Percentiles rank a stretch among this genome's conserved stretches.
These are phyloP conservation scores for Protaetia brevitarsis DNA, from an alignment of 1,140 invertebrate species.

Conservation along the genomic window DNA sequence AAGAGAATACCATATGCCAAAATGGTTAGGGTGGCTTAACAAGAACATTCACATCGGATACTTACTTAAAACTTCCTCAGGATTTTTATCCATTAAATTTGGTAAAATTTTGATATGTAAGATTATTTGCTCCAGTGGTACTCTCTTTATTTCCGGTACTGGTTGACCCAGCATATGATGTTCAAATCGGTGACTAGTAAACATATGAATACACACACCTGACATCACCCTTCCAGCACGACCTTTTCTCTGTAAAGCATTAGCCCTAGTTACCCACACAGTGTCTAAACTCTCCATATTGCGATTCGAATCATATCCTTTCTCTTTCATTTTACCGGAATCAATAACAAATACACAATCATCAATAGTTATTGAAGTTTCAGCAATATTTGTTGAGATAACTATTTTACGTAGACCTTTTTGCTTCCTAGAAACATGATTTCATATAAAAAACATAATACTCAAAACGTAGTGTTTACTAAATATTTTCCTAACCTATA, in stretches of 20 bases:
- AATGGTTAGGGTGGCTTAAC: background rate
- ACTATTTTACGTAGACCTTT: slow-evolving; percentile 79
- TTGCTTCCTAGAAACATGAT: slow-evolving; percentile 61
- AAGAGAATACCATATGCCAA: background rate
- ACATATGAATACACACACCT: slow-evolving; percentile 80
- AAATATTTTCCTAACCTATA: too few relatives aligned
- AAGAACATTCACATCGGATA: background rate
- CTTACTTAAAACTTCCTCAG: slow-evolving; percentile 64
- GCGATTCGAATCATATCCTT: slow-evolving; percentile 76
- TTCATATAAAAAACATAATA: background rate
- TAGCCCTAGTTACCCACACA: slow-evolving; percentile 78
- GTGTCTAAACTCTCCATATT: slow-evolving; percentile 81
- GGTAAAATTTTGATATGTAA: slow-evolving; percentile 85
- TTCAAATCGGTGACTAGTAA: slow-evolving; percentile 68
- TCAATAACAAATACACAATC: slow-evolving; percentile 92
- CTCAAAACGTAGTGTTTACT: too few relatives aligned
- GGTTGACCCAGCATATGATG: slow-evolving; percentile 65
- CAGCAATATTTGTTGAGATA: slow-evolving; percentile 90
- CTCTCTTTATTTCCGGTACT: slow-evolving; percentile 80
- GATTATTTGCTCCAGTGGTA: slow-evolving; percentile 82
- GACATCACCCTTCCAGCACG: slow-evolving; percentile 84
- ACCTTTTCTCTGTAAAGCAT: slow-evolving; percentile 77
- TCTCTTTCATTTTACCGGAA: slow-evolving; percentile 87
- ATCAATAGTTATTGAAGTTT: slow-evolving; percentile 91
- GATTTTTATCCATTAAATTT: slow-evolving; percentile 60